These are phyloP conservation scores for Eumaeus atala DNA, from an alignment of 1,140 invertebrate species.

Conservation along the genomic window DNA sequence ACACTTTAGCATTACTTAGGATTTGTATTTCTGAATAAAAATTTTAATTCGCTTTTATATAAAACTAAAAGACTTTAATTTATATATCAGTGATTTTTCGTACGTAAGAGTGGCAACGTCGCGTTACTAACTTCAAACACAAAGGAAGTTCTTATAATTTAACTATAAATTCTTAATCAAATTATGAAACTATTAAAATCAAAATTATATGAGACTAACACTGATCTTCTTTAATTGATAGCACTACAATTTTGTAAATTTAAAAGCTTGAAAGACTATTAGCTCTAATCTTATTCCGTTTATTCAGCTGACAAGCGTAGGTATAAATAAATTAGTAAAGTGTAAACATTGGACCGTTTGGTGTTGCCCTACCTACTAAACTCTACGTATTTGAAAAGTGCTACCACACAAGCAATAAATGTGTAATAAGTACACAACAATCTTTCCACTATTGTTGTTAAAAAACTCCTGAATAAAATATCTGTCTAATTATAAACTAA, in stretches of 20 bases:
- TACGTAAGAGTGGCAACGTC: conserved; percentile 59
- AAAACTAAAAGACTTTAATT: conserved; percentile 12
- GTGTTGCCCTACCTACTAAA: conserved; percentile 23
- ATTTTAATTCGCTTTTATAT: neutral
- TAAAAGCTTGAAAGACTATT: conserved; percentile 1
- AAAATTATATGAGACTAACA: conserved; percentile 13
- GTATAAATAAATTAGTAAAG: conserved; percentile 31
- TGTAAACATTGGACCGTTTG: conserved; percentile 46
- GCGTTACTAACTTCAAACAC: conserved; percentile 34
- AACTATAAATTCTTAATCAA: conserved; percentile 6
- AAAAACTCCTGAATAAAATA: no score
- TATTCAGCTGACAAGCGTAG: conserved; percentile 17
- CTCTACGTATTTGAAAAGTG: neutral
- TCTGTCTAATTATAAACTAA: no score
- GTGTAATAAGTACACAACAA: no score
- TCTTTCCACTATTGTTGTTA: no score
- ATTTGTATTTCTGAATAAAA: conserved; percentile 17
- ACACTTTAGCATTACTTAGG: conserved; percentile 53
- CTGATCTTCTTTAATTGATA: conserved; percentile 5
- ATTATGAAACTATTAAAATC: conserved; percentile 6
- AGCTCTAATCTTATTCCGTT: conserved; percentile 44
- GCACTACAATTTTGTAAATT: neutral
- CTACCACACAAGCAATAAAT: no score
- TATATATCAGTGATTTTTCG: conserved; percentile 19
- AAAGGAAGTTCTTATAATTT: conserved; percentile 29